These are phyloP conservation scores for Chlorocebus sabaeus DNA, from an alignment of 2,113 vertebrate species.

Conservation along the genomic window DNA sequence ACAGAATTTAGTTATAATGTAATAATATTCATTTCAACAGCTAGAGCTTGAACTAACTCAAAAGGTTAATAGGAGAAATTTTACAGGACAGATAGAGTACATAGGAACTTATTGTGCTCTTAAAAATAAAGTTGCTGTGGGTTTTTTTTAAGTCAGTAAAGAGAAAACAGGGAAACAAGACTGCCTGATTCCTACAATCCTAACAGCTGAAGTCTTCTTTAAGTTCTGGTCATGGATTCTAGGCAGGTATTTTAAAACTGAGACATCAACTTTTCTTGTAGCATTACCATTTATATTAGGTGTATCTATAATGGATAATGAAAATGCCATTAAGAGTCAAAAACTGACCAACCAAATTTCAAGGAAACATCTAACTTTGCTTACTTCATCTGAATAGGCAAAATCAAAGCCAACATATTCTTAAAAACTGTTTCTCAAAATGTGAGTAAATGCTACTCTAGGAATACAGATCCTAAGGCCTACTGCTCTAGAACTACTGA, in stretches of 20 bases:
- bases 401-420: neutral
- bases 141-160: neutral
- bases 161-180: neutral
- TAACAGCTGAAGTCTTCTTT: neutral
- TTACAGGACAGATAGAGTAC: neutral
- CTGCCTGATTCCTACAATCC: neutral
- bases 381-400: neutral
- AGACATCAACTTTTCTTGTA: neutral
- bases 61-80: neutral
- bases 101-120: neutral
- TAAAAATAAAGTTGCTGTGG: neutral
- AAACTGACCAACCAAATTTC: neutral
- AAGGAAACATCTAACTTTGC: neutral
- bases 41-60: neutral
- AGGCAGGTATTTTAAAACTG: neutral
- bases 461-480: neutral
- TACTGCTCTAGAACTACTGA: neutral
- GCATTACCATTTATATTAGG: neutral
- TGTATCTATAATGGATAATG: neutral
- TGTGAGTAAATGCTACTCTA: neutral
- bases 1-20: neutral
- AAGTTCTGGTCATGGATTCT: neutral
- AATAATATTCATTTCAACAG: neutral
- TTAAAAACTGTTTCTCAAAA: neutral
- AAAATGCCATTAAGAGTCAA: neutral